Base-by-base conservation (phyloP, 2,113 vertebrate species). In the Neotoma lepida region DNA sequence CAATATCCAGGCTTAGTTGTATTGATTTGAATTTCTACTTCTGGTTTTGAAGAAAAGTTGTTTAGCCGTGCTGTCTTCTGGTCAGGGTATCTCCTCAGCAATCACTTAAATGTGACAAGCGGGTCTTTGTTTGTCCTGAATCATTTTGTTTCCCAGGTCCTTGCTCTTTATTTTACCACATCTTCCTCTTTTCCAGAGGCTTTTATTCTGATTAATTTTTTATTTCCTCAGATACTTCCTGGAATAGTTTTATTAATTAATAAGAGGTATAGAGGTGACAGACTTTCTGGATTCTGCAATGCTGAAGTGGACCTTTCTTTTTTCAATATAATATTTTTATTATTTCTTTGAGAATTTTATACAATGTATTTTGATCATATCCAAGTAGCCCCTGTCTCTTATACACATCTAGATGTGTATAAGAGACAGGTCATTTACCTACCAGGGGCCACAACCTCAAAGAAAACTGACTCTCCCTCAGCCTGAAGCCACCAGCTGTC, bases 161-260 rank as follows among this genome's bases (percentile, higher is more conserved):
- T n/a, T 93, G 64, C 30, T 66, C 74, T 82, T 87, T 56, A 0
- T 80, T 80, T 33, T 35, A 46, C 56, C 51, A 44, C 24, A 46
- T 82, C 33, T 68, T 58, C 49, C 66, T 44, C 15, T 35, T 91
- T 70, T 81, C 35, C 74, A 88, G 33, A 70, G 18, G 20, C 18
- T 71, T 76, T 93, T 88, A 51, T 86, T 81, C 91, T 86, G 91
- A 61, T 76, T 81, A 12, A 6, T 76, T 74, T 87, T 49, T 74
- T 77, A 84, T 61, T 84, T 94, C 51, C 90, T 22, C 49, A 70
- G 84, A 76, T 8, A 82, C 35, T 49, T 84, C 58, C 61, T 76
- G 66, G 58, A 41, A 39, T 41, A 63, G 18, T 35, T 70, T 74
- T 58, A 17, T 68, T 41, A 22, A n/a, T 58, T 74, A 74, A 74